Evolutionary conservation across 92 coral and sea anemone genomes (phyloP).

Genomic region (Chrysogorgia sp.): DNA sequence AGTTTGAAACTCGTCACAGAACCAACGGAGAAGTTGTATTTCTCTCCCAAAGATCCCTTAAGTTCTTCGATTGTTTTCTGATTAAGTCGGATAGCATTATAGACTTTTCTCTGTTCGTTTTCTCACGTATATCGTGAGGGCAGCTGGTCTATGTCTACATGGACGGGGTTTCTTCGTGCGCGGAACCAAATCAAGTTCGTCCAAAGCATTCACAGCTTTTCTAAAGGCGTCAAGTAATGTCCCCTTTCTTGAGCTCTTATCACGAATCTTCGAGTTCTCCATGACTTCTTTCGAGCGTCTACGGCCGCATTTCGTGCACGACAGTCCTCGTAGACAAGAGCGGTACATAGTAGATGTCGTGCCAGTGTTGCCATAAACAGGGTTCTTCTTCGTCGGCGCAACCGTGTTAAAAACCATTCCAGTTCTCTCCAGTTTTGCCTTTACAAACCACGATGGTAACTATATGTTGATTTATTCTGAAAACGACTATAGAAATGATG

Average conservation of each 20-base stretch:
- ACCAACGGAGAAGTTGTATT: conserved; percentile 32
- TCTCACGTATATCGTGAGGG: conserved; percentile 40
- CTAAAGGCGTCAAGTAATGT: conserved; percentile 42
- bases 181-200: conserved; percentile 45
- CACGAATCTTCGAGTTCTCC: conserved; percentile 27
- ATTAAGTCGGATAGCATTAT: conserved; percentile 44
- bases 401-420: conserved; percentile 46
- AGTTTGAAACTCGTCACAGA: conserved; percentile 40
- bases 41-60: conserved; percentile 26
- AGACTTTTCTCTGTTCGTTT: conserved; percentile 39
- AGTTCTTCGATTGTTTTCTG: conserved; percentile 43
- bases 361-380: conserved; percentile 2
- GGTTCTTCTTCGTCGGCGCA: conserved; percentile 21
- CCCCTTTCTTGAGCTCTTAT: conserved; percentile 13
- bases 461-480: not conserved
- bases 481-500: not conserved
- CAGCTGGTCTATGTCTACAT: conserved; percentile 40
- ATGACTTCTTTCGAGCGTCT: conserved; percentile 33
- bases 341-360: conserved; percentile 14
- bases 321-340: conserved; percentile 34
- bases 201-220: conserved; percentile 45
- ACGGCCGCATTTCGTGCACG: conserved; percentile 19
- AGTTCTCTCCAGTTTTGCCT: not conserved
- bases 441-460: not conserved
- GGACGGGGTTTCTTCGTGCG: conserved; percentile 39